Conservation (phyloP, 2,888 invertebrate genomes). For the Siphonodentalium dalli region DNA sequence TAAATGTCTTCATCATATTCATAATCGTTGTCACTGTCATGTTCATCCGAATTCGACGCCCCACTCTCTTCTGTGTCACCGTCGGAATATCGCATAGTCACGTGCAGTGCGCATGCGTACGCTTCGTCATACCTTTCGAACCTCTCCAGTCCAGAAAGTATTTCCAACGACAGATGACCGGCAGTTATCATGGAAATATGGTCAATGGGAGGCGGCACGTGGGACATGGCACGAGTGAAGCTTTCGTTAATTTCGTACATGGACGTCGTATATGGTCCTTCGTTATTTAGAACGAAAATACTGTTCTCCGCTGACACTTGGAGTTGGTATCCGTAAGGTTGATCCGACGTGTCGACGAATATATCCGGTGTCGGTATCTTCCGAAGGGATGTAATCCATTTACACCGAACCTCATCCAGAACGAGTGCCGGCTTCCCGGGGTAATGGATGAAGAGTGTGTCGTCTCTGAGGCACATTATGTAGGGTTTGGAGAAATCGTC, state of each 20-base stretch:
- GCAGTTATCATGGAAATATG: slow-evolving; percentile 53
- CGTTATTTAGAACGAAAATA: slow-evolving; percentile 54
- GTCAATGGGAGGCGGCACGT: slow-evolving; percentile 60
- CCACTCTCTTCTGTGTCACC: slow-evolving; percentile 57
- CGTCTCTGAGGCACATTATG: slow-evolving; percentile 53
- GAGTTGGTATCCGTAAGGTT: slow-evolving; percentile 47
- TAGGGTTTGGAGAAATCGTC: slow-evolving; percentile 55
- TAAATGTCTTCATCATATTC: slow-evolving; percentile 62
- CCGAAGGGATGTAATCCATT: slow-evolving; percentile 55
- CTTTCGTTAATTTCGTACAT: slow-evolving; percentile 51
- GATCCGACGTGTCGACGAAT: slow-evolving; percentile 27
- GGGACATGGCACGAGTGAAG: slow-evolving; percentile 42
- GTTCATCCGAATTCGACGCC: slow-evolving; percentile 48
- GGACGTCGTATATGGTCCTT: slow-evolving; percentile 56
- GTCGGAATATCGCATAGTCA: slow-evolving; percentile 49
- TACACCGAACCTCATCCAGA: slow-evolving; percentile 54
- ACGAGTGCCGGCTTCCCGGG: slow-evolving; percentile 57
- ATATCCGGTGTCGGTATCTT: slow-evolving; percentile 40
- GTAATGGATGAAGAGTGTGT: slow-evolving; percentile 53
- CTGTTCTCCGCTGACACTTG: slow-evolving; percentile 46
- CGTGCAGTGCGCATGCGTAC: slow-evolving; percentile 52
- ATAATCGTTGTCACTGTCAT: slow-evolving; percentile 56
- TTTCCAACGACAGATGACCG: slow-evolving; percentile 38
- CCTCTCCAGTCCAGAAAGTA: slow-evolving; percentile 38
- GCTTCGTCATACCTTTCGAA: slow-evolving; percentile 53